Evolutionary conservation across 2,113 vertebrate genomes (phyloP).

Genomic region (Elanus axillaris): DNA sequence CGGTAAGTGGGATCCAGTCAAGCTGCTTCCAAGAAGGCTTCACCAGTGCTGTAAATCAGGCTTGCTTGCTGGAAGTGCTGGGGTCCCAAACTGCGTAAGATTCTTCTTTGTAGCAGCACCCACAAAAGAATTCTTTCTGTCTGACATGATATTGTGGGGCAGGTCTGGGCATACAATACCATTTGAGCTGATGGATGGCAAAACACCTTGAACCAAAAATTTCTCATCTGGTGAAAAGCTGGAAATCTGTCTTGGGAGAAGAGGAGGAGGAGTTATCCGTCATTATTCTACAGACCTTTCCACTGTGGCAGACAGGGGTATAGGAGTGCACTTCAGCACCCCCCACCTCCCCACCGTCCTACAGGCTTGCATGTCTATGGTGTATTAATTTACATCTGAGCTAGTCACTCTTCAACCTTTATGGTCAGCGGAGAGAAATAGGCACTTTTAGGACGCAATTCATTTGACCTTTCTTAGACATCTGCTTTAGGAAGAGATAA

Average conservation of each 20-base stretch:
- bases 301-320: background rate
- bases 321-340: background rate
- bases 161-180: background rate
- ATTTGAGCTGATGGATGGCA: background rate
- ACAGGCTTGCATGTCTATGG: background rate
- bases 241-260: background rate
- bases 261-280: background rate
- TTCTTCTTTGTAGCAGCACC: background rate
- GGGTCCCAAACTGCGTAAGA: background rate
- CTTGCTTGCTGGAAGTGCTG: background rate
- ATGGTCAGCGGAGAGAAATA: constrained; percentile 1
- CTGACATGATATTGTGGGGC: background rate
- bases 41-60: background rate
- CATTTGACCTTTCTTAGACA: constrained; percentile 33
- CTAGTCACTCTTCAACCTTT: background rate
- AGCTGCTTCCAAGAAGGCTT: background rate
- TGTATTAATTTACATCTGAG: constrained; percentile 18
- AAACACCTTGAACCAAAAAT: background rate
- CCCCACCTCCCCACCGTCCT: background rate
- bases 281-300: background rate
- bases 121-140: background rate
- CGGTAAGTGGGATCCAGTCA: background rate
- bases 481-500: constrained; percentile 26
- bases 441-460: constrained; percentile 17
- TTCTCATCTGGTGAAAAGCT: background rate